Base-by-base conservation (phyloP, 2,888 invertebrate genomes). In the Sphaerophoria rueppellii region DNA sequence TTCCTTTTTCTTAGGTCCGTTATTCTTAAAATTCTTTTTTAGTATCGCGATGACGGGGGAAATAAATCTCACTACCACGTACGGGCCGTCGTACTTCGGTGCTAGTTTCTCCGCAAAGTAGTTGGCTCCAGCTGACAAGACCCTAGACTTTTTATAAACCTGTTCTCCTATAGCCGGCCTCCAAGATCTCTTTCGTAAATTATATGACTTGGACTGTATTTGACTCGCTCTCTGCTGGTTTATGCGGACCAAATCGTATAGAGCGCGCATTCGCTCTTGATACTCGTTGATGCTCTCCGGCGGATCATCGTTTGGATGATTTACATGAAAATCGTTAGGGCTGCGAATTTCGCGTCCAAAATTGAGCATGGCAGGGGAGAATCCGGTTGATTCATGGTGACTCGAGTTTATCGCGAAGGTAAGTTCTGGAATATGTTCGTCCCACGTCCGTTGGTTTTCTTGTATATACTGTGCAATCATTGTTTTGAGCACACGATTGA, bases 391-490 rank as follows among this genome's bases (percentile, higher is more conserved):
- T 6, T 55, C 52, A 37, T 60, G 58, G 5, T 48, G 14, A 35
- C 58, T 48, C 35, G 50, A 32, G n/a, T 69, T 69, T 6, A 58
- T 9, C 6, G 71, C 71, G 48, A 71, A 71, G 0, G 60, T 52
- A 11, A 71, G 14, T 14, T 71, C 71, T 12, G 71, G 48, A 1
- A 71, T 43, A 14, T 60, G 14, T 7, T 73, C 43, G 24, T 77
- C 76, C 76, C 24, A 24, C 24, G 24, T 24, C 24, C 24, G 24
- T 24, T 24, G 24, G 24, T 24, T 24, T 24, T 24, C 76, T 0
- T 55, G 61, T 6, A 55, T 37, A 7, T 61, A 52, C 37, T 77
- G 76, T 0, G 76, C 69, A 11, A 76, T 76, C 52, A 76, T 52
- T 0, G 76, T 76, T 14, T 76, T 76, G 0, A 76, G 43, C 1